These are phyloP conservation scores for Elysia crispata DNA, from an alignment of 2,888 invertebrate species.

Conservation along the genomic window DNA sequence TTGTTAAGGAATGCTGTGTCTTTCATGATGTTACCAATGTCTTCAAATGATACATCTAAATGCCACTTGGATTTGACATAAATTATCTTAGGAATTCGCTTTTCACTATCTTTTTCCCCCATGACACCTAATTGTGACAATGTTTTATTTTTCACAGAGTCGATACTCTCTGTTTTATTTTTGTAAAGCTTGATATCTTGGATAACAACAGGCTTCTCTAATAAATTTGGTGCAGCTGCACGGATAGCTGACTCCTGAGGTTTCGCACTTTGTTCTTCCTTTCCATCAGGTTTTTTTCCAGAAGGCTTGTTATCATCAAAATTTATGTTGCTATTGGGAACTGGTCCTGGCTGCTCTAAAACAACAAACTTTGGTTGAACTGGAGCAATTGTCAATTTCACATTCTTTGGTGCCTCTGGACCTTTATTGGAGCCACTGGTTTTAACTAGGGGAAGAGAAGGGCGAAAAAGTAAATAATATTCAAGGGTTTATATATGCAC, in stretches of 20 bases:
- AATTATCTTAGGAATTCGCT: slow-evolving; percentile 57
- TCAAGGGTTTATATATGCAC: neutral
- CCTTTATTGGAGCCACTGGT: neutral
- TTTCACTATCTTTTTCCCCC: slow-evolving; percentile 54
- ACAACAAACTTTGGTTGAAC: slow-evolving; percentile 45
- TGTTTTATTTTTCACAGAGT: slow-evolving; percentile 78
- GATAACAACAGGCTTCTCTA: neutral
- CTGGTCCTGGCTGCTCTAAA: slow-evolving; percentile 21
- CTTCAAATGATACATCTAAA: slow-evolving; percentile 64
- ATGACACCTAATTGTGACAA: slow-evolving; percentile 66
- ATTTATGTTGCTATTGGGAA: neutral
- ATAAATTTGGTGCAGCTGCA: neutral
- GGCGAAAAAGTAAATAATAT: neutral
- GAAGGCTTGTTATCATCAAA: too few species aligned
- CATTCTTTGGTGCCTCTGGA: too few species aligned
- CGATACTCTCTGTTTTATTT: slow-evolving; percentile 76
- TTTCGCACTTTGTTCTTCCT: neutral
- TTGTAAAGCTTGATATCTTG: neutral
- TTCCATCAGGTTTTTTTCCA: neutral
- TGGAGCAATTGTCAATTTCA: neutral
- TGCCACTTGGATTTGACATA: slow-evolving; percentile 62
- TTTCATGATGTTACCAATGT: slow-evolving; percentile 69
- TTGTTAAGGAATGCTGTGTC: slow-evolving; percentile 68
- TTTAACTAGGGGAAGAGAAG: neutral
- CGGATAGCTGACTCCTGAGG: too few species aligned